These are phyloP conservation scores for Arge pagana DNA, from an alignment of 2,888 invertebrate genomes.

Conservation along the genomic window DNA sequence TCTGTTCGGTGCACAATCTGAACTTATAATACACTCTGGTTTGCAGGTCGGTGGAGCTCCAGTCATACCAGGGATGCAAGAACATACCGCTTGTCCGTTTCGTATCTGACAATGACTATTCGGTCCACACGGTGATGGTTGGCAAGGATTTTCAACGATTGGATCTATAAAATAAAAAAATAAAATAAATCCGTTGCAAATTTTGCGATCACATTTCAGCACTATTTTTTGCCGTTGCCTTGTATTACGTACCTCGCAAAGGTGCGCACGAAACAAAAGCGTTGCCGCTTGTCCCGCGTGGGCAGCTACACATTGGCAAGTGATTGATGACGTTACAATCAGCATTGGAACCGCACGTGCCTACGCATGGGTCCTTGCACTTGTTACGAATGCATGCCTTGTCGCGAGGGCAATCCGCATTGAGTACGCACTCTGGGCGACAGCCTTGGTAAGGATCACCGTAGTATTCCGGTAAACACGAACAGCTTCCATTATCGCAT, in stretches of 20 bases:
- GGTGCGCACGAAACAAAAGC: slow-evolving; percentile 69
- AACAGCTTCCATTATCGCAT: slow-evolving; percentile 66
- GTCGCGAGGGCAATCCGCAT: slow-evolving; percentile 56
- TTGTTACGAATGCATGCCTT: slow-evolving; percentile 58
- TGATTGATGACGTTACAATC: slow-evolving; percentile 74
- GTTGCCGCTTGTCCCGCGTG: slow-evolving; percentile 72
- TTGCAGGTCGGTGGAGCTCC: slow-evolving; percentile 75
- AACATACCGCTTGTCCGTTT: slow-evolving; percentile 69
- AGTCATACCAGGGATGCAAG: slow-evolving; percentile 75
- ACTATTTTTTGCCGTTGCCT: slow-evolving; percentile 23
- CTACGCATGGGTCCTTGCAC: slow-evolving; percentile 67
- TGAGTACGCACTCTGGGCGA: slow-evolving; percentile 57
- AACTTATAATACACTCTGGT: slow-evolving; percentile 82
- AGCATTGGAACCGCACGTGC: slow-evolving; percentile 76
- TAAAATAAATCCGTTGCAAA: slow-evolving; percentile 39
- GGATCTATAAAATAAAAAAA: slow-evolving; percentile 38
- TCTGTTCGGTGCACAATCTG: slow-evolving; percentile 75
- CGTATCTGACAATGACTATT: slow-evolving; percentile 71
- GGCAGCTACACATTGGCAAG: slow-evolving; percentile 64
- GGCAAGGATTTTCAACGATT: slow-evolving; percentile 58
- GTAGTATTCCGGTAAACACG: slow-evolving; percentile 65
- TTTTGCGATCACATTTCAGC: slow-evolving; percentile 36
- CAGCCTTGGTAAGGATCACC: slow-evolving; percentile 64
- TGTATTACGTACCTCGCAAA: slow-evolving; percentile 58
- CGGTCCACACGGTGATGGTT: slow-evolving; percentile 74